Evolutionary conservation across 2,888 invertebrate genomes (phyloP).

Genomic region (Agrilus cyanescens): DNA sequence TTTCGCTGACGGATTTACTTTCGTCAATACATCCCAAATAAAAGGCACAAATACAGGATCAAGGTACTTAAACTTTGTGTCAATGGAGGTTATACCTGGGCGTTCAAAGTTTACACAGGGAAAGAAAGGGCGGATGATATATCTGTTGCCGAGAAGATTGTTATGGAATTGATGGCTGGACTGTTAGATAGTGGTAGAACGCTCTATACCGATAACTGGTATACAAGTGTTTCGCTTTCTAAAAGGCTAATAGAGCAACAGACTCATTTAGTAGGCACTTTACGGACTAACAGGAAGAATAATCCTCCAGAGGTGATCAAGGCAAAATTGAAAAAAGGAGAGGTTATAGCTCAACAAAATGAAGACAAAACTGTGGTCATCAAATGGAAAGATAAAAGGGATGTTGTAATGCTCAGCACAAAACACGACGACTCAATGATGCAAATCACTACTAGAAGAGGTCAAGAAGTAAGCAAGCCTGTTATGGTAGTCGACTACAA

Average conservation of each 20-base stretch:
- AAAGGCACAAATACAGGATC: conserved; percentile 24
- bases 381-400: conserved; percentile 24
- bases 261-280: conserved; percentile 21
- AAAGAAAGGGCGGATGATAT: not conserved
- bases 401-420: conserved; percentile 22
- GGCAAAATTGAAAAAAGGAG: conserved; percentile 14
- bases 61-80: conserved; percentile 26
- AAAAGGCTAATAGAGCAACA: conserved; percentile 17
- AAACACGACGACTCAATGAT: conserved; percentile 19
- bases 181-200: conserved; percentile 13
- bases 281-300: conserved; percentile 19
- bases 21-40: conserved; percentile 25
- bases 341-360: conserved; percentile 10
- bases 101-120: conserved; percentile 15
- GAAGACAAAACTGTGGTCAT: conserved; percentile 16
- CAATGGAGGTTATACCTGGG: conserved; percentile 20
- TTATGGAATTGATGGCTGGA: conserved; percentile 9
- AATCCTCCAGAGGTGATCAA: conserved; percentile 18
- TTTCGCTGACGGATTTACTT: conserved; percentile 24
- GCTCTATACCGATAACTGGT: conserved; percentile 19
- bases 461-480: too few species aligned
- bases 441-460: too few species aligned
- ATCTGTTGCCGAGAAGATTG: conserved; percentile 1
- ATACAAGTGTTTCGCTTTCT: conserved; percentile 18
- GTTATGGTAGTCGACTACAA: too few species aligned